A percentile compares a stretch with the other conserved stretches of the same genome.
Evolutionary conservation across 2,888 invertebrate genomes (phyloP).

Genomic region (Operophtera brumata): DNA sequence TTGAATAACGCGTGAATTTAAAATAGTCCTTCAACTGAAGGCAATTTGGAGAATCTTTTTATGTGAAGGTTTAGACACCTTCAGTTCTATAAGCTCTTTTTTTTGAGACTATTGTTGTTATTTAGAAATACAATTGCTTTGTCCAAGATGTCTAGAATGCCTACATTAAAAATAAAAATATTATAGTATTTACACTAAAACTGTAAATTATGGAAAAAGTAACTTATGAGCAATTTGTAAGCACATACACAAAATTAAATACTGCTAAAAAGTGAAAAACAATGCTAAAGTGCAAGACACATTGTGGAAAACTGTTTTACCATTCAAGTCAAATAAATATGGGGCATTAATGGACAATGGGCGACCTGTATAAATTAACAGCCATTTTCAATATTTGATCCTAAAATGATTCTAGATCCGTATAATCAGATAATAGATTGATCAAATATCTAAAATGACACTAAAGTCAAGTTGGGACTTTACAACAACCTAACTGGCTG

Average conservation of each 20-base stretch:
- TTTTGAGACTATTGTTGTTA: neutral
- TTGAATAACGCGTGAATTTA: neutral
- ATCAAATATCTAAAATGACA: no score
- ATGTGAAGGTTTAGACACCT: no score
- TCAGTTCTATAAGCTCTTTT: neutral
- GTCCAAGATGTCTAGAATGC: neutral
- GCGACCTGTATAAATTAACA: no score
- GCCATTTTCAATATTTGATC: no score
- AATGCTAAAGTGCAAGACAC: conserved; percentile 11
- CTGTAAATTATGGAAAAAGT: neutral
- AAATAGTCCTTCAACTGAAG: no score
- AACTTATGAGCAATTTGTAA: conserved; percentile 11
- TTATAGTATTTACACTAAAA: conserved; percentile 7
- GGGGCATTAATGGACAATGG: neutral
- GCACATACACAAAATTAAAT: conserved; percentile 9
- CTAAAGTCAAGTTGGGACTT: no score
- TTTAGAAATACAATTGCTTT: neutral
- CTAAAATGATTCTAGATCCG: no score
- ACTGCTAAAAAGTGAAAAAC: conserved; percentile 3
- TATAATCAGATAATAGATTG: no score
- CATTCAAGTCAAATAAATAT: conserved; percentile 18
- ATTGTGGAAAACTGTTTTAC: conserved; percentile 16
- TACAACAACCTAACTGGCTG: no score
- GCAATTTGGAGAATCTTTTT: no score
- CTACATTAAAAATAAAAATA: neutral